phyloP scores from a whole-genome alignment of 2,113 vertebrate species.

The Beaufortia kweichowensis region DNA sequence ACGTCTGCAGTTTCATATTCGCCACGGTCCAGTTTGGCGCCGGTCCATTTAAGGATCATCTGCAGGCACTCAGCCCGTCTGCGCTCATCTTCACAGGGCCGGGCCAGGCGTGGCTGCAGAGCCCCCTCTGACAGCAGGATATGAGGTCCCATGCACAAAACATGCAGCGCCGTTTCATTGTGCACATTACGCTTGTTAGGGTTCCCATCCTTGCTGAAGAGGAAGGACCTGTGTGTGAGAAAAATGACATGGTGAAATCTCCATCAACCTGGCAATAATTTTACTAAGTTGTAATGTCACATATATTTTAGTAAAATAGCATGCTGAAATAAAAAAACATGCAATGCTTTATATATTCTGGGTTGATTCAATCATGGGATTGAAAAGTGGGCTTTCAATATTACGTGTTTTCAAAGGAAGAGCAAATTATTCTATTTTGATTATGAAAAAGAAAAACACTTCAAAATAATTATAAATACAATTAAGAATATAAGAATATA shows the following conservation, averaged over 20 bases:
- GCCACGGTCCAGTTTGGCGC: slow-evolving; percentile 93
- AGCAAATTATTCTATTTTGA: too few species aligned
- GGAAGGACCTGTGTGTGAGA: slow-evolving; percentile 82
- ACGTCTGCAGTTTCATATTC: slow-evolving; percentile 91
- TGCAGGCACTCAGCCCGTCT: slow-evolving; percentile 90
- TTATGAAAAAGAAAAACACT: too few species aligned
- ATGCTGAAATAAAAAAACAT: too few species aligned
- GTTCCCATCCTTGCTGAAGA: slow-evolving; percentile 93
- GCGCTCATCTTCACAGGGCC: slow-evolving; percentile 85
- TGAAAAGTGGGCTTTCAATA: too few species aligned
- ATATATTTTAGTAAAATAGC: too few species aligned
- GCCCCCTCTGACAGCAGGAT: slow-evolving; percentile 91
- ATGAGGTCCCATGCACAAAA: slow-evolving; percentile 95
- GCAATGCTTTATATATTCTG: too few species aligned
- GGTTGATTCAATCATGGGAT: too few species aligned
- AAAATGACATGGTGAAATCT: not conserved
- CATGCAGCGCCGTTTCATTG: slow-evolving; percentile 95
- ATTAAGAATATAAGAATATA: too few species aligned
- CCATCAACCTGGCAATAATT: too few species aligned
- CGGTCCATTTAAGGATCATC: slow-evolving; percentile 92
- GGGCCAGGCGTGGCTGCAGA: slow-evolving; percentile 85
- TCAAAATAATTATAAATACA: too few species aligned
- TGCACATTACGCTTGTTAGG: slow-evolving; percentile 97
- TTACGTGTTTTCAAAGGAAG: too few species aligned
- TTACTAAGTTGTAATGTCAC: too few species aligned